These are phyloP conservation scores for Mionectes macconnelli DNA, from an alignment of 2,113 vertebrate species.

Conservation along the genomic window DNA sequence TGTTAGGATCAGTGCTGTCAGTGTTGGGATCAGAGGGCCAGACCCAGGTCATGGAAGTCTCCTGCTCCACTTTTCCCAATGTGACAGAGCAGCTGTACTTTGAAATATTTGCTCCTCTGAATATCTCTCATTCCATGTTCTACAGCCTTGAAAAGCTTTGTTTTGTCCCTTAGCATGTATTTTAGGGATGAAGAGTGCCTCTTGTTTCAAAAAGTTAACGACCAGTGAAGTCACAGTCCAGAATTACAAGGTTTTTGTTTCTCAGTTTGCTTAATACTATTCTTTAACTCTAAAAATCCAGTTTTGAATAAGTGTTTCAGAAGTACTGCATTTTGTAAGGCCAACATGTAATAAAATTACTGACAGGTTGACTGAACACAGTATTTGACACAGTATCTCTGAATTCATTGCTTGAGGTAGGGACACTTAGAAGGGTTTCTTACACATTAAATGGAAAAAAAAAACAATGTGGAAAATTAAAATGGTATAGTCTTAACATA, in stretches of 20 bases:
- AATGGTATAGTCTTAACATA: not conserved
- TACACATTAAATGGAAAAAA: not conserved
- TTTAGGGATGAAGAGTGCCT: not conserved
- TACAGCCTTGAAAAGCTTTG: not conserved
- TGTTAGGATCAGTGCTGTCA: not conserved
- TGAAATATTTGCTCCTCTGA: not conserved
- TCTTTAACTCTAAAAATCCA: not conserved
- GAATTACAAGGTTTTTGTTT: not conserved
- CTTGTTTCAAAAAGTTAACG: not conserved
- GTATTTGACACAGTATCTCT: not conserved
- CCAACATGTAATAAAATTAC: not conserved
- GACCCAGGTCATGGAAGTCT: not conserved
- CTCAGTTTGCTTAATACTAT: not conserved
- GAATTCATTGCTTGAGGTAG: not conserved
- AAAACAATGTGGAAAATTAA: not conserved
- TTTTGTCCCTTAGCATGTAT: not conserved
- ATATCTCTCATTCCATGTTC: not conserved
- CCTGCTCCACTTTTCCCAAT: fast-evolving
- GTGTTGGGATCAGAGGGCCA: not conserved
- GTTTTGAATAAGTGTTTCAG: not conserved
- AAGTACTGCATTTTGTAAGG: not conserved
- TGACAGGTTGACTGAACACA: not conserved
- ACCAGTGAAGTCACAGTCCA: not conserved
- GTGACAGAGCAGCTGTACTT: not conserved
- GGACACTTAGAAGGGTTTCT: not conserved